A percentile compares a stretch with the other conserved stretches of the same genome.
Evolutionary conservation across 1,140 invertebrate species (phyloP).

Genomic region (Vanessa atalanta): DNA sequence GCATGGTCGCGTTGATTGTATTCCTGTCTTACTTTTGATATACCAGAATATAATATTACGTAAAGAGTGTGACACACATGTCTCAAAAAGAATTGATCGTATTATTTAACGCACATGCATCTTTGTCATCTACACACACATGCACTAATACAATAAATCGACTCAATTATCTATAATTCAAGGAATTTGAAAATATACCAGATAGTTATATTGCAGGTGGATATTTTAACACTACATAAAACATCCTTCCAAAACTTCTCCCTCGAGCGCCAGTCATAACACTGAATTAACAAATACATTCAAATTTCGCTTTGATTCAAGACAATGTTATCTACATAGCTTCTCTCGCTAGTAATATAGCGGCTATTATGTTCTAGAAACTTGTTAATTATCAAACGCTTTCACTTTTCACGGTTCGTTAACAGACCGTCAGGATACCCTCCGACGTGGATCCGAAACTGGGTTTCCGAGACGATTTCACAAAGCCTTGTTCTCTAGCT

Average conservation of each 20-base stretch:
- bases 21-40: too few relatives aligned
- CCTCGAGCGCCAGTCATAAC: not conserved
- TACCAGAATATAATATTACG: too few relatives aligned
- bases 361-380: constrained; percentile 32
- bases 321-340: constrained; percentile 3
- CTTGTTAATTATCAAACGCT: constrained; percentile 47
- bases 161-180: too few relatives aligned
- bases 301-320: constrained; percentile 13
- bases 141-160: too few relatives aligned
- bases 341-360: constrained; percentile 10
- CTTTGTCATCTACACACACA: too few relatives aligned
- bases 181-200: not conserved
- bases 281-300: constrained; percentile 4
- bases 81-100: too few relatives aligned
- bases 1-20: too few relatives aligned
- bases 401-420: constrained; percentile 59
- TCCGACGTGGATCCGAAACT: constrained; percentile 38
- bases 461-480: constrained; percentile 44
- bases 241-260: not conserved
- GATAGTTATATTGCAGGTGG: not conserved
- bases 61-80: too few relatives aligned
- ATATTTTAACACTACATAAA: not conserved
- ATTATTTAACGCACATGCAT: too few relatives aligned
- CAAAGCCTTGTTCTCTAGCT: constrained; percentile 32
- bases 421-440: constrained; percentile 36